Evolutionary conservation across 2,888 invertebrate genomes (phyloP).

Genomic region (Pantelozetes paolii): DNA sequence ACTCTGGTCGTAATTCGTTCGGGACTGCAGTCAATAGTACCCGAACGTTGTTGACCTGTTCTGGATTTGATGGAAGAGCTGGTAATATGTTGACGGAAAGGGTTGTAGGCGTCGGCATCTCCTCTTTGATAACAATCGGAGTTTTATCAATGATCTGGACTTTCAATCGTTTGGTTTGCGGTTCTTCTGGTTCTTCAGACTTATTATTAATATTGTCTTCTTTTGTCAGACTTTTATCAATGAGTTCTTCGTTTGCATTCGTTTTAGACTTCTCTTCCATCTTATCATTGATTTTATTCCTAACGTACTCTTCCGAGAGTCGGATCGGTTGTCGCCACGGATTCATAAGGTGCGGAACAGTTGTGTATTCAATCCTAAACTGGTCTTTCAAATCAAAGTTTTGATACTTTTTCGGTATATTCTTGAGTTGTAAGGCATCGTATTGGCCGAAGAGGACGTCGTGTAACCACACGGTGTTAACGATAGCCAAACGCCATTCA

Average conservation of each 20-base stretch:
- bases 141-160: background rate
- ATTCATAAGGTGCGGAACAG: slow-evolving; percentile 83
- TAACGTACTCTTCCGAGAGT: background rate
- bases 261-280: slow-evolving; percentile 13
- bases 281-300: background rate
- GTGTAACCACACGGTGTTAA: slow-evolving; percentile 88
- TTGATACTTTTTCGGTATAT: slow-evolving; percentile 66
- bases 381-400: slow-evolving; percentile 72
- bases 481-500: slow-evolving; percentile 85
- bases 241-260: background rate
- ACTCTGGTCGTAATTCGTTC: background rate
- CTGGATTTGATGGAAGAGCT: slow-evolving; percentile 4
- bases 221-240: background rate
- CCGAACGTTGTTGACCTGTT: background rate
- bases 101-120: background rate
- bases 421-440: slow-evolving; percentile 61
- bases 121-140: slow-evolving; percentile 8
- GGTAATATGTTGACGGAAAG: background rate
- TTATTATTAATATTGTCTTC: background rate
- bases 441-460: slow-evolving; percentile 85
- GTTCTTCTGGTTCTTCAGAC: background rate
- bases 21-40: slow-evolving; percentile 33
- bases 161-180: background rate
- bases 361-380: slow-evolving; percentile 76
- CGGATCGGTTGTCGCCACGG: slow-evolving; percentile 86